A percentile compares a stretch with the other conserved stretches of the same genome.
Evolutionary conservation across 2,888 invertebrate genomes (phyloP).

Genomic region (Dermolepida albohirtum): DNA sequence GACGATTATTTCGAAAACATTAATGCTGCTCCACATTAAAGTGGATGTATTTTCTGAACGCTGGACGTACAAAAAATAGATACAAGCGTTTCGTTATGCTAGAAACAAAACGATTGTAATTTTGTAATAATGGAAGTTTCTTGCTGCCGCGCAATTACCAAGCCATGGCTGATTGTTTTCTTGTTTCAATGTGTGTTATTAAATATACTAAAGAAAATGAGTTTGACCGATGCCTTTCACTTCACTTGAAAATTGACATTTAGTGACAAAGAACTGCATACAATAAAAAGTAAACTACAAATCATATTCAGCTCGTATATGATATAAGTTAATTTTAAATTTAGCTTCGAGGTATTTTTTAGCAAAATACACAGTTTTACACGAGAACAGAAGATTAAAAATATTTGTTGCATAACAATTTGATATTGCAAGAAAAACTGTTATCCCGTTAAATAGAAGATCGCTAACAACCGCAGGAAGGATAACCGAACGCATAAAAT

Average conservation of each 20-base stretch:
- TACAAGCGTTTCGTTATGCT: not conserved
- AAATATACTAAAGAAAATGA: slow-evolving; percentile 7
- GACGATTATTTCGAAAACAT: slow-evolving; percentile 12
- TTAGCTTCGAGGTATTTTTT: too few relatives aligned
- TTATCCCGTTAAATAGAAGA: too few relatives aligned
- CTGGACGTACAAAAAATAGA: not conserved
- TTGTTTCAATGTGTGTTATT: slow-evolving; percentile 4
- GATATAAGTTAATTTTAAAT: too few relatives aligned
- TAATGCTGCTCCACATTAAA: slow-evolving; percentile 29
- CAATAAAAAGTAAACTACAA: too few relatives aligned
- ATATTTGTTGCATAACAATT: too few relatives aligned
- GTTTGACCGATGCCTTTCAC: not conserved
- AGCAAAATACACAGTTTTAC: too few relatives aligned
- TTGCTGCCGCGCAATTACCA: slow-evolving; percentile 16
- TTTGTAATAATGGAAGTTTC: slow-evolving; percentile 22
- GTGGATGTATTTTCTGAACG: slow-evolving; percentile 1
- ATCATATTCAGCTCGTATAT: too few relatives aligned
- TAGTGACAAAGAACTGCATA: not conserved
- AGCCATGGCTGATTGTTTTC: slow-evolving; percentile 7
- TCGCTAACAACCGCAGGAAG: too few relatives aligned
- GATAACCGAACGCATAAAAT: too few relatives aligned
- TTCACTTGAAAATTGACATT: not conserved
- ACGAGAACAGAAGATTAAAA: too few relatives aligned
- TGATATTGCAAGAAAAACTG: too few relatives aligned
- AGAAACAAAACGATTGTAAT: slow-evolving; percentile 23